Evolutionary conservation across 2,113 vertebrate genomes (phyloP), one percentile per base, ranked within the genome.

Genomic region (Dinomys branickii): DNA sequence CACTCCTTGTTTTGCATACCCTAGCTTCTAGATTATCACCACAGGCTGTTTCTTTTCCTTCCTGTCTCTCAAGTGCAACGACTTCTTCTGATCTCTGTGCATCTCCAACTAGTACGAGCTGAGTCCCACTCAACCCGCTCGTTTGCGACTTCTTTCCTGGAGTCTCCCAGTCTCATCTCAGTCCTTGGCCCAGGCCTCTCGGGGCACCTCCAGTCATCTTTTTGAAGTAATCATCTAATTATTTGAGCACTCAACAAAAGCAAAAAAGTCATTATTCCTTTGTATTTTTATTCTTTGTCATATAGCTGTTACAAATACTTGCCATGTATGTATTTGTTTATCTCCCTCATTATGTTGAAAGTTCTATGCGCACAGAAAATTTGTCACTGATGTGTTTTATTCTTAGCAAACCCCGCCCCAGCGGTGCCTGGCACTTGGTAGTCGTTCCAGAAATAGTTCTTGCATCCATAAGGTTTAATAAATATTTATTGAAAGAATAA

Each of bases 401-500:
- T 88, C 33, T 16, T 33, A 85, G 85, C 63, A 90, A n/a, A n/a
- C n/a, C n/a, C n/a, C 71, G 16, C 71, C 30, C 56, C 52, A 88
- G 88, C 52, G 69, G 38, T 59, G 77, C 83, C 81, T 75, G 47
- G 67, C 56, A 67, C 67, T 54, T 24, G 59, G 30, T 22, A 65
- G 59, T 58, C 83, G 92, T 47, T 86, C 83, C 38, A 44, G 33
- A 73, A 86, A 24, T 38, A 71, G 63, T 87, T 91, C 91, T 94
- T 81, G 44, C 30, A 95, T 56, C 88, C 56, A 91, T 85, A 85
- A 7, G 56, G 44, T 77, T 63, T 92, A 95, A 87, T 88, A 95
- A 96, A 96, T 88, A 87, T 82, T 80, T 92, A 10, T n/a, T 88
- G 65, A 85, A 94, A 78, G 44, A 94, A 94, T 75, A 87, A 73